A percentile compares a stretch with the other conserved stretches of the same genome.
Conservation (phyloP, 2,888 invertebrate species). For the Spilosoma lubricipeda region DNA sequence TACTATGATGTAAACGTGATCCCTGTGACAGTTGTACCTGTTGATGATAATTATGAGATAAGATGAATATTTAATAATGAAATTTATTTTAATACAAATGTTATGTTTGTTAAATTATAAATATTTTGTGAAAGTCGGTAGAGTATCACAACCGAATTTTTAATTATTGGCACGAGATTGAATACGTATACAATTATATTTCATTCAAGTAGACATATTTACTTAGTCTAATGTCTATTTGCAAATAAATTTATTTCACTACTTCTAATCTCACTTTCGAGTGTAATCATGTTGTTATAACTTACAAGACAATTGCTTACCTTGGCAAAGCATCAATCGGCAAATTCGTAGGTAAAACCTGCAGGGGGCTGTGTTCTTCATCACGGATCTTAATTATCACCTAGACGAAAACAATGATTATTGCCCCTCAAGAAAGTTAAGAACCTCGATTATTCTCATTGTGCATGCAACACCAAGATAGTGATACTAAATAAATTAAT, state of each 20-base stretch:
- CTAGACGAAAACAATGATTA: slow-evolving; percentile 46
- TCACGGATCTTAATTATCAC: slow-evolving; percentile 86
- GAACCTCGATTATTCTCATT: not conserved
- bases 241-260: too few relatives aligned
- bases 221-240: not conserved
- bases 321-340: slow-evolving; percentile 76
- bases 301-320: slow-evolving; percentile 51
- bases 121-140: too few relatives aligned
- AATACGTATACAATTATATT: too few relatives aligned
- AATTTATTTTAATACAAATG: too few relatives aligned
- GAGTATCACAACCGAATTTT: too few relatives aligned
- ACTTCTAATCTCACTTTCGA: too few relatives aligned
- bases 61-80: too few relatives aligned
- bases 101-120: too few relatives aligned
- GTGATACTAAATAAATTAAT: too few relatives aligned
- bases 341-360: slow-evolving; percentile 59
- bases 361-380: slow-evolving; percentile 70
- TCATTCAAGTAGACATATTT: too few relatives aligned
- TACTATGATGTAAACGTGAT: slow-evolving; percentile 86
- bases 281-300: not conserved
- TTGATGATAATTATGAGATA: not conserved
- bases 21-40: slow-evolving; percentile 84
- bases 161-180: too few relatives aligned
- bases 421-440: not conserved
- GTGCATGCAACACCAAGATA: too few relatives aligned